These are phyloP conservation scores for Lepilemur ruficaudatus DNA, from an alignment of 2,797 vertebrate species.

Conservation along the genomic window DNA sequence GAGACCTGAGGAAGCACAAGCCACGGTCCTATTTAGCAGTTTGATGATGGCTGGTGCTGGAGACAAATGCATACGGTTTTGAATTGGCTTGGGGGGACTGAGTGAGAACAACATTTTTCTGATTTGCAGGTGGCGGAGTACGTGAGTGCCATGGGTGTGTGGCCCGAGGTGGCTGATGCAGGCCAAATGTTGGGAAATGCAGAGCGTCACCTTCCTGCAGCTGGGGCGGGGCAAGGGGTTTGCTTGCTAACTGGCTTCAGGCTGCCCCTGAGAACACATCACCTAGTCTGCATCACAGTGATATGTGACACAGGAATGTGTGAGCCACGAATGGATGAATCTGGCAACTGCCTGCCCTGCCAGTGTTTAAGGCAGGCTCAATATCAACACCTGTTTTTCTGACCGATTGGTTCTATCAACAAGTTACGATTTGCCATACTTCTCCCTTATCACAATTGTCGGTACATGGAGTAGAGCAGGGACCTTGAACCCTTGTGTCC, in stretches of 20 bases:
- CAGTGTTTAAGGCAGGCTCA: not conserved
- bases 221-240: not conserved
- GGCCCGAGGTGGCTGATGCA: not conserved
- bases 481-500: not conserved
- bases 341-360: not conserved
- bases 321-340: not conserved
- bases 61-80: conserved; percentile 14
- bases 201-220: rapidly evolving
- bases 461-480: not conserved
- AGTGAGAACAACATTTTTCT: conserved; percentile 54
- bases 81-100: not conserved
- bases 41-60: not conserved
- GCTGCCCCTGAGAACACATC: not conserved
- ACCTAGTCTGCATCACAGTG: too few relatives aligned
- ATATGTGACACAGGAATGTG: not conserved
- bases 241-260: not conserved
- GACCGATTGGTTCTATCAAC: not conserved
- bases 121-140: conserved; percentile 27
- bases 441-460: not conserved
- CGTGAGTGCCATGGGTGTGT: not conserved
- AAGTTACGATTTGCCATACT: not conserved
- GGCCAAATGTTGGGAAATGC: not conserved
- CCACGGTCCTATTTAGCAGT: not conserved
- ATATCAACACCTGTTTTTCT: not conserved
- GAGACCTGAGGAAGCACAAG: not conserved